Evolutionary conservation across 2,888 invertebrate species (phyloP).

Genomic region (Pardosa pseudoannulata): DNA sequence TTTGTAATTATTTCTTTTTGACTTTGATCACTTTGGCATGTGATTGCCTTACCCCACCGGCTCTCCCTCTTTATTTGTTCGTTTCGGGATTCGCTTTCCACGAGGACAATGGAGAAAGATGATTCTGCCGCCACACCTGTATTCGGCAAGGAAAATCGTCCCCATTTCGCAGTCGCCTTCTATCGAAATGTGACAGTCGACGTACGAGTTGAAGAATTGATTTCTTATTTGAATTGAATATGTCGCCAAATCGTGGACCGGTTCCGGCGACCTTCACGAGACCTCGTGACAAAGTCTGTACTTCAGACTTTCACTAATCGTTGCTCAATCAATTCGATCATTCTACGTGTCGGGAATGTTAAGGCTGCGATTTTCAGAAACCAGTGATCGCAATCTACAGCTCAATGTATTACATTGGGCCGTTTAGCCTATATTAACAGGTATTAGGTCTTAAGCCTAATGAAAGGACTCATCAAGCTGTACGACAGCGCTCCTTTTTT

Average conservation of each 20-base stretch:
- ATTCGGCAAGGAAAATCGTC: background rate
- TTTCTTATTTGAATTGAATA: constrained; percentile 24
- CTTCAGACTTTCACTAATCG: constrained; percentile 34
- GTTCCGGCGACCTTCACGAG: constrained; percentile 23
- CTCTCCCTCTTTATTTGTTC: background rate
- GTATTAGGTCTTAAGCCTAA: constrained; percentile 46
- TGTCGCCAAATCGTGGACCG: constrained; percentile 47
- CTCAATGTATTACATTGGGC: constrained; percentile 35
- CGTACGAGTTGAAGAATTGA: constrained; percentile 17
- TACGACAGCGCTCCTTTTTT: constrained; percentile 17
- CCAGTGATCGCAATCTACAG: constrained; percentile 48
- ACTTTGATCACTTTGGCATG: background rate
- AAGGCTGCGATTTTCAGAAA: constrained; percentile 27
- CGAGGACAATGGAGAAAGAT: constrained; percentile 22
- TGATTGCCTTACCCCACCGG: background rate
- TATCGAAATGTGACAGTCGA: background rate
- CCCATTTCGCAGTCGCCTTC: background rate
- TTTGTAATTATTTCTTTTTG: background rate
- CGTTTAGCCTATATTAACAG: constrained; percentile 58
- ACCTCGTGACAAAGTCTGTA: constrained; percentile 14
- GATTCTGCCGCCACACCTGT: constrained; percentile 10
- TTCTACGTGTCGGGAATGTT: constrained; percentile 21
- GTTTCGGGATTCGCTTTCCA: constrained; percentile 13
- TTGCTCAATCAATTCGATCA: constrained; percentile 54
- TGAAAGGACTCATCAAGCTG: constrained; percentile 38